Base-by-base conservation (phyloP, 2,888 invertebrate species). In the Hypsopygia costalis region DNA sequence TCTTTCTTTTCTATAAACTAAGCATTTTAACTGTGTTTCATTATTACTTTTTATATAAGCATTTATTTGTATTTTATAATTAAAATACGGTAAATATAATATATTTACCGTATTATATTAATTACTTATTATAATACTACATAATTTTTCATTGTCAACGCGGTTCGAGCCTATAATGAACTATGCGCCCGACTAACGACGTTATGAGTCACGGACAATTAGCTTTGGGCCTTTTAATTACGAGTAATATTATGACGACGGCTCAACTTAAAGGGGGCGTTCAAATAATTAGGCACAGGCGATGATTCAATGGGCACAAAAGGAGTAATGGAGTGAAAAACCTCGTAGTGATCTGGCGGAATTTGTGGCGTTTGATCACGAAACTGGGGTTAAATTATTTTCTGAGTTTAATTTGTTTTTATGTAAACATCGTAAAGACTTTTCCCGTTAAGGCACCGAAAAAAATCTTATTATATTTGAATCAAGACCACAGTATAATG, bases 271-370 rank as follows among this genome's bases (percentile, higher is more conserved):
- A 73, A 72, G 71, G 63, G 39, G 66, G 62, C 64, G 69, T 62
- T 61, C 58, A 72, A 74, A 79, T 81, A 83, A 85, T 86, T 83
- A 83, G 75, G 69, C 72, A 45, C 71, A 70, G 65, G 55, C 63
- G 67, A 58, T 77, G 74, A 79, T 76, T 79, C 76, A 72, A 70
- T 69, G 63, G 41, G 48, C 62, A 77, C 76, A 85, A 85, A 81
- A 69, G 81, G 73, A 63, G 75, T 85, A 85, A 86, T 86, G 81
- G 74, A 62, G 66, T 74, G 82, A 69, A 68, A 80, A 73, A 61
- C 61, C 62, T 51, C 54, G 46, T 58, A 49, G 54, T 62, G 61
- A 71, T 69, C 68, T 52, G 47, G 56, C 59, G 47, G 46, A 66
- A 60, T 62, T 60, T 53, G 38, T 44, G 47, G 39, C 37, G 41